phyloP scores from a whole-genome alignment of 2,888 invertebrate species.

The Trimorus sp. region DNA sequence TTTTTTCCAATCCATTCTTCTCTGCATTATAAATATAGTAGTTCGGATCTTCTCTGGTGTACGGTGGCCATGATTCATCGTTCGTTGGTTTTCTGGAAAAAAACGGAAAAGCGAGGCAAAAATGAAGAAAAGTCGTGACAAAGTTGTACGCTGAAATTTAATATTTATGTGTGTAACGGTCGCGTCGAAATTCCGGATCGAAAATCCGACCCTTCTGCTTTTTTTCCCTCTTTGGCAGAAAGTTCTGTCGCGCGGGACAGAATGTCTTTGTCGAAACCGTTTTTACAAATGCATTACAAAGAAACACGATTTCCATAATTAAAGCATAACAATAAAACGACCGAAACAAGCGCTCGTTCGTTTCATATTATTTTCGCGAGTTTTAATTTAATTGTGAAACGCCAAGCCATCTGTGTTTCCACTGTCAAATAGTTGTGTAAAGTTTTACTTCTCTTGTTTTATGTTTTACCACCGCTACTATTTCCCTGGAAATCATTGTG shows the following conservation, averaged over 20 bases:
- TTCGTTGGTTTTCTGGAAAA: constrained; percentile 81
- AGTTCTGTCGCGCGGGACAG: no score
- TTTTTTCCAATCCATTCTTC: constrained; percentile 86
- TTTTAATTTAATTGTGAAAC: no score
- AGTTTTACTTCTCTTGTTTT: not conserved
- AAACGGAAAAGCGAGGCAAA: constrained; percentile 61
- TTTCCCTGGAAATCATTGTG: constrained; percentile 28
- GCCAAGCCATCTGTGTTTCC: no score
- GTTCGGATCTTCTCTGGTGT: constrained; percentile 91
- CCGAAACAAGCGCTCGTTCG: no score
- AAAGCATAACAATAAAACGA: no score
- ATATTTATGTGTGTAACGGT: constrained; percentile 17
- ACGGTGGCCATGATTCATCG: constrained; percentile 92
- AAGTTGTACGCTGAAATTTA: constrained; percentile 23
- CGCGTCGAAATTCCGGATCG: constrained; percentile 6
- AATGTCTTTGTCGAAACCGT: no score
- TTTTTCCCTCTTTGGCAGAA: no score
- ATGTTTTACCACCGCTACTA: constrained; percentile 6
- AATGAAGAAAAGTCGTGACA: constrained; percentile 17
- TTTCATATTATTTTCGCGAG: no score
- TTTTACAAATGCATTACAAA: no score
- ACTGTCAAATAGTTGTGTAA: no score
- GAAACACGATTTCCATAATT: no score
- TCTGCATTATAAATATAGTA: constrained; percentile 95
- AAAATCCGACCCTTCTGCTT: not conserved